Evolutionary conservation across 2,797 vertebrate genomes (phyloP), one percentile per base, ranked within the genome.

Genomic region (Chrosomus eos): DNA sequence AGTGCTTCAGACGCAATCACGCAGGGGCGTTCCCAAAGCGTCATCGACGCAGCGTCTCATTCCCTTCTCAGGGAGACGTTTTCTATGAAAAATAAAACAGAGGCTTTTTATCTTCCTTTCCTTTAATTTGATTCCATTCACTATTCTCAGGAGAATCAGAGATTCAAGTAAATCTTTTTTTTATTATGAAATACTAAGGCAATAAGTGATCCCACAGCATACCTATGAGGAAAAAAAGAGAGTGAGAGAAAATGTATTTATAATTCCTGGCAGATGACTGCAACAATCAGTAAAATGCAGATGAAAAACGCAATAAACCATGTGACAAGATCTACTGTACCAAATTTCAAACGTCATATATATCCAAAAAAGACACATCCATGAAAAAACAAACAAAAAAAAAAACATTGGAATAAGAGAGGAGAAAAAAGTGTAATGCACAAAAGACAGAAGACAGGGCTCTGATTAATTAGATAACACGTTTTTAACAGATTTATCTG

Each of bases 381-480:
- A 45, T 7, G 31, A 58, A 26, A 36, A 26, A 79, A 38, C n/a
- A n/a, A n/a, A n/a, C n/a, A 38, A 6, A 5, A 3, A 1, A 8
- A 33, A 38, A 38, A 7, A 5, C 10, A 31, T 16, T 53, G 8
- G 33, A 68, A 58, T 31, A 76, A 77, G 48, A 53, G 1, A 10
- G 33, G 38, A 31, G 18, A n/a, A 82, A 31, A 74, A 78, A 64
- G 60, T 71, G 38, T 21, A 70, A 78, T 45, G 48, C 28, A 28
- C 36, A 19, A 67, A 75, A 76, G 62, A 77, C 5, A 71, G 33
- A 26, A 84, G 66, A 81, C 51, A 8, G 40, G 36, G 38, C 33
- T 67, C 48, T 74, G 72, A 85, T 81, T 75, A 68, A 76, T 86
- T 81, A 80, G 72, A 58, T 82, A 75, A 82, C 77, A 81, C 33